Evolutionary conservation across 1,140 invertebrate species (phyloP).

Genomic region (Eurosta solidaginis): DNA sequence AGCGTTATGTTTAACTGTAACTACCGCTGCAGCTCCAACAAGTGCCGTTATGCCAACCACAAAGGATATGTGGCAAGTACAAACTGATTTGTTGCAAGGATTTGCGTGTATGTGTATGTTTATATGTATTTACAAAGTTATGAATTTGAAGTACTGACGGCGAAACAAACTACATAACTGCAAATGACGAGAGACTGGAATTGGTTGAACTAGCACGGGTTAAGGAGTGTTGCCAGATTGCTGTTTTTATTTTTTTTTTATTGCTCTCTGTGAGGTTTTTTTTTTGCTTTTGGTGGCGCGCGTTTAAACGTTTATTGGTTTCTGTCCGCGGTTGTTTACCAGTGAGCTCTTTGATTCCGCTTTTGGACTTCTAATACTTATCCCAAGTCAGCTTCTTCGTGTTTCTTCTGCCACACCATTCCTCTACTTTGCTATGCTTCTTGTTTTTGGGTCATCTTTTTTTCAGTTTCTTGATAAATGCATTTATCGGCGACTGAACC

Average conservation of each 20-base stretch:
- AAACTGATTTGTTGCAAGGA: too few relatives aligned
- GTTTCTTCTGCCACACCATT: background rate
- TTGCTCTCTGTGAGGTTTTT: background rate
- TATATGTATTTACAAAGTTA: background rate
- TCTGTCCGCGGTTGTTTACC: background rate
- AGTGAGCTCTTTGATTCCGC: background rate
- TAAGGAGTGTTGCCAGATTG: background rate
- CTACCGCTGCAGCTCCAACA: too few relatives aligned
- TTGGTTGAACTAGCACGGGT: background rate
- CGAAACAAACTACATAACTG: background rate
- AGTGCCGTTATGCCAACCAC: too few relatives aligned
- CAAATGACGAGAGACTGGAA: background rate
- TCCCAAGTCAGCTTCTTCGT: background rate
- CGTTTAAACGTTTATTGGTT: background rate
- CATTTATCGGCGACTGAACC: background rate
- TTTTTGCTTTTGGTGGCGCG: background rate
- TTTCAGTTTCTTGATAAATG: background rate
- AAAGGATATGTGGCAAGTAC: too few relatives aligned
- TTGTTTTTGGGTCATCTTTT: background rate
- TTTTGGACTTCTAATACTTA: too few relatives aligned
- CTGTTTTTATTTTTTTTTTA: background rate
- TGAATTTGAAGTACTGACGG: conserved; percentile 8
- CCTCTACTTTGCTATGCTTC: background rate
- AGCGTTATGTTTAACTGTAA: too few relatives aligned
- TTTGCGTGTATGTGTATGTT: background rate